Base-by-base conservation (phyloP, 2,888 invertebrate genomes). In the Ischnus inquisitorius region DNA sequence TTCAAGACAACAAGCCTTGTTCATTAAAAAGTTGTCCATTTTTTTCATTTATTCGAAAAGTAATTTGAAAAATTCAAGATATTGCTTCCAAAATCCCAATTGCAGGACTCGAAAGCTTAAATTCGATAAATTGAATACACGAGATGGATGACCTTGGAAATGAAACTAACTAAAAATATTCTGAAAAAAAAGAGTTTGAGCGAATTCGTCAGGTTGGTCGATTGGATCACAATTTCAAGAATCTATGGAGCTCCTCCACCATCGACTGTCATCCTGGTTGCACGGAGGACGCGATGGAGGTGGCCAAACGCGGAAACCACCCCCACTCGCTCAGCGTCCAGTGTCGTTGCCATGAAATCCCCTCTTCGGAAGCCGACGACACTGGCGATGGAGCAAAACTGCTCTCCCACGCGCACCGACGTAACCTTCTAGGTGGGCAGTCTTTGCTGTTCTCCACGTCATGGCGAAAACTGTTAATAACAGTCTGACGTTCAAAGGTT, bases 231-330 rank as follows among this genome's bases (percentile, higher is more conserved):
- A 57, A 72, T 82, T 79, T 67, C 39, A 57, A 74, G 67, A 79
- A 67, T 79, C 72, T 72, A 67, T 88, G 62, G 84, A 88, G 86
- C 90, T 34, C 34, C 90, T 92, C 91, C 87, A 90, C 87, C 85
- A 84, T 85, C 79, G 85, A 92, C 91, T 92, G 90, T 79, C 90
- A 88, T 89, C 92, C 92, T 92, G 91, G 87, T 92, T 89, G 79
- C 72, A 64, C 76, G 83, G 90, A 90, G 90, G 88, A 90, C 87
- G 87, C 85, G 87, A 88, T 92, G 92, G 92, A 92, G 92, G 91
- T 92, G 92, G 92, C 91, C 89, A 88, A 89, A 89, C 86, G 87
- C 76, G 74, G 79, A 85, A 87, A 89, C 88, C 90, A 90, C 88
- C 91, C 91, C 91, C 90, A 90, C 90, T 88, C 83, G 85, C 54